These are phyloP conservation scores for Beroe forskalii DNA, from an alignment of 37 sponge, comb jelly and placozoan species.

Conservation along the genomic window DNA sequence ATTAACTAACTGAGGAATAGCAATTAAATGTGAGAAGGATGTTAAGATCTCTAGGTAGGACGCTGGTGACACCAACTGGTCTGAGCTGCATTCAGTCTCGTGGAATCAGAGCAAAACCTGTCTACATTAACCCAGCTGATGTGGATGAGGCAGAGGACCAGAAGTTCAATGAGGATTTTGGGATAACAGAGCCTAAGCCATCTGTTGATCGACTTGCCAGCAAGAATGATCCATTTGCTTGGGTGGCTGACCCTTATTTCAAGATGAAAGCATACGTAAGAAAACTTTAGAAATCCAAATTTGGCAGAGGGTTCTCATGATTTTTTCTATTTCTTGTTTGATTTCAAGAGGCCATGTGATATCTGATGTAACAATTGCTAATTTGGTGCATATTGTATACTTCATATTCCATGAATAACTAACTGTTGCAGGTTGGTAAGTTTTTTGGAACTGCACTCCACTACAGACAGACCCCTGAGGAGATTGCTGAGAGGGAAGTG, in stretches of 20 bases:
- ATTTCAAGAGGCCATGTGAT: too few species aligned
- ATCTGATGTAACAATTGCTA: too few species aligned
- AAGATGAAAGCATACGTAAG: neutral
- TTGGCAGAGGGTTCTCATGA: too few species aligned
- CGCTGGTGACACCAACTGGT: neutral
- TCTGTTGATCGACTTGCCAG: neutral
- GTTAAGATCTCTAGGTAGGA: neutral
- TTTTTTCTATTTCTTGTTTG: too few species aligned
- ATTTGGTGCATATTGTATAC: too few species aligned
- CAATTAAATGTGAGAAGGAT: neutral
- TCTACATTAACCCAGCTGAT: slow-evolving; percentile 28
- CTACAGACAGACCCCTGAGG: slow-evolving; percentile 4
- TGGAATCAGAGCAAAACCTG: slow-evolving; percentile 15
- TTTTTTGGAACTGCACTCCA: neutral
- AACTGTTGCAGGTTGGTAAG: neutral
- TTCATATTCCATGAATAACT: too few species aligned
- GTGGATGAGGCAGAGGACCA: slow-evolving; percentile 5
- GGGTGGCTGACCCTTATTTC: slow-evolving; percentile 23
- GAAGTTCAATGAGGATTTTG: slow-evolving; percentile 57
- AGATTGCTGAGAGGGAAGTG: slow-evolving; percentile 2
- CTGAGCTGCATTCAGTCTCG: neutral
- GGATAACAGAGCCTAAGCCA: neutral
- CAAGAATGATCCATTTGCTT: neutral
- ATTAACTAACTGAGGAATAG: too few species aligned
- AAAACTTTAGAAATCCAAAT: too few species aligned